Percentiles rank a stretch among this genome's conserved stretches.
Evolutionary conservation across 2,888 invertebrate species (phyloP).

Genomic region (Drosophila nigritarsus): DNA sequence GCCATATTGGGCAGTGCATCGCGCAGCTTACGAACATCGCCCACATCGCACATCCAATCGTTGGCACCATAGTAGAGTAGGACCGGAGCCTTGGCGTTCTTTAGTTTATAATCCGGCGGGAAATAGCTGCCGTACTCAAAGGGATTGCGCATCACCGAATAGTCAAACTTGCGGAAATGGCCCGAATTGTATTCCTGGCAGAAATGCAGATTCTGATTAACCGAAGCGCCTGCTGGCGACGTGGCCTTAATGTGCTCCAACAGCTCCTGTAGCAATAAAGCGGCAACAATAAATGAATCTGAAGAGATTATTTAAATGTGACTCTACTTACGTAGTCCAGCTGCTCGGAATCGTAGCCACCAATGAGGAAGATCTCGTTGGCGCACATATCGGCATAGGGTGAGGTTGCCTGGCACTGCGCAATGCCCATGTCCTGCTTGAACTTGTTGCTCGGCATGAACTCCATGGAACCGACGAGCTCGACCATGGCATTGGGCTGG

Average conservation of each 20-base stretch:
- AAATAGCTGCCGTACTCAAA: constrained; percentile 84
- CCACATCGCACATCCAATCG: constrained; percentile 88
- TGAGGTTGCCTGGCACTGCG: constrained; percentile 84
- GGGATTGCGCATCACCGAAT: constrained; percentile 83
- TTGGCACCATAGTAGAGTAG: constrained; percentile 86
- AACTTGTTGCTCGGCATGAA: constrained; percentile 76
- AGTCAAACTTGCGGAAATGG: constrained; percentile 84
- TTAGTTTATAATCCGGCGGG: constrained; percentile 86
- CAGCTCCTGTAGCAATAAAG: constrained; percentile 46
- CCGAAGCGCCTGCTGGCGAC: constrained; percentile 83
- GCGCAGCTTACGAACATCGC: constrained; percentile 86
- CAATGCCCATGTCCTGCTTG: constrained; percentile 84
- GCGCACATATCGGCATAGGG: constrained; percentile 86
- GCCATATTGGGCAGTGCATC: constrained; percentile 85
- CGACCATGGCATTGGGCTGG: constrained; percentile 76
- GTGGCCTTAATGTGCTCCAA: constrained; percentile 82
- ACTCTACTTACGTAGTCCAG: constrained; percentile 84
- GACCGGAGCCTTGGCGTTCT: constrained; percentile 85
- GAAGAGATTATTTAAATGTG: background rate
- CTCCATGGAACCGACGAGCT: constrained; percentile 75
- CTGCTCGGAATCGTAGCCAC: constrained; percentile 85
- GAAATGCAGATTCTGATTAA: constrained; percentile 83
- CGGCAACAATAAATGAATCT: background rate
- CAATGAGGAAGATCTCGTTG: constrained; percentile 88
- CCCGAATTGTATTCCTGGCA: constrained; percentile 82